Base-by-base conservation (phyloP, 2,797 vertebrate species). In the Orestias chungarensis region DNA sequence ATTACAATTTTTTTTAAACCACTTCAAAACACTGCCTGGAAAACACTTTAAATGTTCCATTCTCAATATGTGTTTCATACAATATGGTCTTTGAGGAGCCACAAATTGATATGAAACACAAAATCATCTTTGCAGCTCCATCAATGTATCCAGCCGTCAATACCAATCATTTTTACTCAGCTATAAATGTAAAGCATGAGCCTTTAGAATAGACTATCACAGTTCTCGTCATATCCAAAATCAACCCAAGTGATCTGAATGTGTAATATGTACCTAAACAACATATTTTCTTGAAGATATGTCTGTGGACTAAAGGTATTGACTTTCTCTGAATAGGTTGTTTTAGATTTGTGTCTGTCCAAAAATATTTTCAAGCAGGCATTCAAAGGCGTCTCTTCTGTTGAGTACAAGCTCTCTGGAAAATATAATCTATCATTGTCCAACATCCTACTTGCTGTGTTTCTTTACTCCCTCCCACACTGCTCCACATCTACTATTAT, bases 381-480 rank as follows among this genome's bases (percentile, higher is more conserved):
- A 66, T 75, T 75, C 17, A 61, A 33, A n/a, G 61, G 25, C 43
- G 47, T 49, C n/a, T 71, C 31, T 25, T 75, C 49, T 68, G 76
- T 74, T 78, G 71, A 80, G 69, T 68, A 70, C 44, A 49, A 81
- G 76, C 52, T 65, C 82, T 84, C 68, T 82, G 68, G 83, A 90
- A 85, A 81, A 89, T 85, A 86, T 84, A 85, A 50, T 81, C 55
- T 68, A 74, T 78, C 68, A 78, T 82, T 87, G 73, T 89, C 76
- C 84, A 82, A 71, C 91, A 86, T 82, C 89, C 91, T 88, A 87
- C 85, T 83, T 88, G 72, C 65, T 78, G 67, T 74, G 80, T 81
- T 86, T 80, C 82, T 90, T 74, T 76, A 66, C 75, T 83, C 62
- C 86, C 90, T 87, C 90, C 90, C 80, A 93, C 92, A 83, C 75